Evolutionary conservation across 2,113 vertebrate genomes (phyloP).

Genomic region (Lophura nycthemera): DNA sequence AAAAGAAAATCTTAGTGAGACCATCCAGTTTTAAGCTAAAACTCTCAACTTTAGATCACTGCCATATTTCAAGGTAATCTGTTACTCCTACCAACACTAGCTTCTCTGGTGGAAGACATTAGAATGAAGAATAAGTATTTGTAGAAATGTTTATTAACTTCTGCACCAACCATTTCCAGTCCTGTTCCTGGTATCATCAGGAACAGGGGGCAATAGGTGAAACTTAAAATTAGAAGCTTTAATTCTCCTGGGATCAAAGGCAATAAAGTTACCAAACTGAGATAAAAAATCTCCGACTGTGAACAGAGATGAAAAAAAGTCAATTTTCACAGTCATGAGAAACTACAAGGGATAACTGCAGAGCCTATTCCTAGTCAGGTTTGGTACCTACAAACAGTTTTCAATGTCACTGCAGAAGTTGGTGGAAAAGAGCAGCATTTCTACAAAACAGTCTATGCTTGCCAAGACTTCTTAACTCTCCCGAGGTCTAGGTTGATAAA

Average conservation of each 20-base stretch:
- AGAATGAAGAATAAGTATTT: neutral
- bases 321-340: neutral
- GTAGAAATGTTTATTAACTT: neutral
- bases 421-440: neutral
- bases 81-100: neutral
- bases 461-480: neutral
- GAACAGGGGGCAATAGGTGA: neutral
- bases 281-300: neutral
- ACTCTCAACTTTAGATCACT: neutral
- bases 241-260: neutral
- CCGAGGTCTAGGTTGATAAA: neutral
- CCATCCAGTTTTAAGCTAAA: neutral
- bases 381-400: neutral
- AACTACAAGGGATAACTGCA: neutral
- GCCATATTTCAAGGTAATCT: neutral
- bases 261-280: neutral
- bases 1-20: neutral
- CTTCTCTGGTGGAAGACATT: neutral
- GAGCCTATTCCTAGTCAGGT: accelerated
- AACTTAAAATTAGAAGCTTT: neutral
- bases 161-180: neutral
- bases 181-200: neutral
- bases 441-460: neutral
- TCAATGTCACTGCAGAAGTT: neutral
- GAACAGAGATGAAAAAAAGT: neutral